These are phyloP conservation scores for Spea hammondii DNA, from an alignment of 2,797 vertebrate species.

Conservation along the genomic window DNA sequence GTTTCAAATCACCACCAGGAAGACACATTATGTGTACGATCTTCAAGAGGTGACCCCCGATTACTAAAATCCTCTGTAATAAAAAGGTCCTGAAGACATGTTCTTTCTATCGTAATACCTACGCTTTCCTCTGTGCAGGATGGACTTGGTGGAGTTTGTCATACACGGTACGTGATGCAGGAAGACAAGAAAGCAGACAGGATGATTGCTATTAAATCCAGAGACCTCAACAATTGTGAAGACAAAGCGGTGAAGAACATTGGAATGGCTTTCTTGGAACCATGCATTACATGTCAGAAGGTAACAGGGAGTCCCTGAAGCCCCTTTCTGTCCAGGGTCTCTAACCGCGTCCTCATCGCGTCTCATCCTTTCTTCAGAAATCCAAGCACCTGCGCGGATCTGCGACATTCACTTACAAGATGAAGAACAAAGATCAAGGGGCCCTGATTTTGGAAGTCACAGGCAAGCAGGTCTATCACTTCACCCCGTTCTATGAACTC, in stretches of 20 bases:
- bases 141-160: conserved; percentile 73
- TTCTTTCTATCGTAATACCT: background rate
- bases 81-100: too few species aligned
- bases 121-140: conserved; percentile 59
- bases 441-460: conserved; percentile 70
- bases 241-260: conserved; percentile 67
- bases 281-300: conserved; percentile 65
- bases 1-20: conserved; percentile 76
- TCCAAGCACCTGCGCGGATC: conserved; percentile 68
- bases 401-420: conserved; percentile 69
- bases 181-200: conserved; percentile 63
- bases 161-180: conserved; percentile 71
- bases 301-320: conserved; percentile 57
- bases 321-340: background rate
- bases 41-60: conserved; percentile 57
- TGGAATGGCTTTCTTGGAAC: conserved; percentile 69
- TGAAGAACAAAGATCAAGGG: conserved; percentile 67
- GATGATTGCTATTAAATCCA: conserved; percentile 67
- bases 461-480: conserved; percentile 71
- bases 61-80: too few species aligned
- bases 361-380: conserved; percentile 63
- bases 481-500: conserved; percentile 76
- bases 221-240: conserved; percentile 74
- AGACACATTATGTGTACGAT: conserved; percentile 73
- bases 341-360: background rate